A percentile compares a stretch with the other conserved stretches of the same genome.
Evolutionary conservation across 1,140 invertebrate genomes (phyloP).

Genomic region (Halyomorpha halys): DNA sequence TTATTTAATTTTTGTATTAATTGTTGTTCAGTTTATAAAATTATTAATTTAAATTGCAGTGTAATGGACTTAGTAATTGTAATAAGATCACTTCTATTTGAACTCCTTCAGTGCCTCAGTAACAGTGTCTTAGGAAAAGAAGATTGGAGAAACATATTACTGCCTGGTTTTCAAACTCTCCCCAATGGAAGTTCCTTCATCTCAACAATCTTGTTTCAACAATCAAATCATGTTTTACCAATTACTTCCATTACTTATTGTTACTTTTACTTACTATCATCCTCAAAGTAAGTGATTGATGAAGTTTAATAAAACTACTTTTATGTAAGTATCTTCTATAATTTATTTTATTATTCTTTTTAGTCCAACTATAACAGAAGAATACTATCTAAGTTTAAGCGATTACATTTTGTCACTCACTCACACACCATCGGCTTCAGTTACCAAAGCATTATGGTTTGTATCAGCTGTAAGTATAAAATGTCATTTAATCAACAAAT

Average conservation of each 20-base stretch:
- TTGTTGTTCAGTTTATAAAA: neutral
- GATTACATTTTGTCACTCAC: neutral
- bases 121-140: neutral
- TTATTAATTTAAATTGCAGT: neutral
- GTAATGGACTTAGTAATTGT: neutral
- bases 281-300: no score
- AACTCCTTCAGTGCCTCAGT: slow-evolving; percentile 15
- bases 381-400: neutral
- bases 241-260: no score
- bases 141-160: slow-evolving; percentile 10
- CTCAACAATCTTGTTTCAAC: no score
- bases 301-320: no score
- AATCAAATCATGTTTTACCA: no score
- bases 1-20: neutral
- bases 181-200: neutral
- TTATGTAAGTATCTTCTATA: no score
- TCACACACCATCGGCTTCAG: neutral
- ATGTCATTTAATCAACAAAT: no score
- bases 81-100: slow-evolving; percentile 16
- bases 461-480: slow-evolving; percentile 18
- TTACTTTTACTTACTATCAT: no score
- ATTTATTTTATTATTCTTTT: neutral
- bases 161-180: neutral
- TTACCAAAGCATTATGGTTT: slow-evolving; percentile 23
- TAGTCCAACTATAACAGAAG: neutral